phyloP scores from a whole-genome alignment of 2,888 invertebrate species.

The Leptarthrus brevirostris region DNA sequence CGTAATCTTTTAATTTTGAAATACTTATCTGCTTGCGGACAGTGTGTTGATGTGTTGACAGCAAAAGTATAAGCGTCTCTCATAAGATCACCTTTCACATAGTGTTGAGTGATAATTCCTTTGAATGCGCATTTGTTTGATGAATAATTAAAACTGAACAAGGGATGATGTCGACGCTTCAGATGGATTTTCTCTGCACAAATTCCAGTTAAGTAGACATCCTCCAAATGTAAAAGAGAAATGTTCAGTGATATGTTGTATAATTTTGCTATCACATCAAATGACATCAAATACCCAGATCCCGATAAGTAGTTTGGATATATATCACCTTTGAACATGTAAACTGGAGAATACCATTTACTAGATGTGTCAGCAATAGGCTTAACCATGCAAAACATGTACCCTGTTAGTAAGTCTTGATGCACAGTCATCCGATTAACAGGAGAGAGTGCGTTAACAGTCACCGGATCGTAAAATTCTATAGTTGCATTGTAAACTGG shows the following conservation, averaged over 20 bases:
- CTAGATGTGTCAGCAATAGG: conserved; percentile 79
- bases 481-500: conserved; percentile 66
- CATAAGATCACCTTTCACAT: conserved; percentile 69
- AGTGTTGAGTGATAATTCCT: conserved; percentile 71
- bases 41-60: conserved; percentile 61
- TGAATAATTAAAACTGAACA: conserved; percentile 69
- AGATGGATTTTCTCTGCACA: conserved; percentile 73
- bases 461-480: conserved; percentile 60
- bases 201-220: conserved; percentile 82
- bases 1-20: conserved; percentile 59
- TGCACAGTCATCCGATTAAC: conserved; percentile 62
- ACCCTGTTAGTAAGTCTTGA: conserved; percentile 75
- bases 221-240: conserved; percentile 81
- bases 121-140: conserved; percentile 69
- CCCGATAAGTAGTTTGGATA: conserved; percentile 88
- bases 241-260: conserved; percentile 76
- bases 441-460: conserved; percentile 59
- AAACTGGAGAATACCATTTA: conserved; percentile 87
- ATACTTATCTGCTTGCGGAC: conserved; percentile 63
- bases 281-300: conserved; percentile 81
- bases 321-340: conserved; percentile 77
- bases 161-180: conserved; percentile 73
- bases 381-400: conserved; percentile 80
- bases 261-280: conserved; percentile 74
- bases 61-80: conserved; percentile 64